These are phyloP conservation scores for Palythoa grandis DNA, from an alignment of 92 coral and sea anemone species.

Conservation along the genomic window DNA sequence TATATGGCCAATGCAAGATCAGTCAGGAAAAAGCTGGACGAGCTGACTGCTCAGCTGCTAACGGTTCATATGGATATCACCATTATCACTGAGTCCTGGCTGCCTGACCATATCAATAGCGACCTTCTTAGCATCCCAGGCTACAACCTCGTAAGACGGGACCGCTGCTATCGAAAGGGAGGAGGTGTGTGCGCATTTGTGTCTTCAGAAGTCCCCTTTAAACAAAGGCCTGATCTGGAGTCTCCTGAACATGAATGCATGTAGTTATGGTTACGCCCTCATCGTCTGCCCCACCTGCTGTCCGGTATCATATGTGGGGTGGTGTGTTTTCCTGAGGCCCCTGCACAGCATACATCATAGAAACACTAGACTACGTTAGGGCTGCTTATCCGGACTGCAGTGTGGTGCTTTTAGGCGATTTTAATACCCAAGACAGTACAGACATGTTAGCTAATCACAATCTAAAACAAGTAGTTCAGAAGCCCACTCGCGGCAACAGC, in stretches of 20 bases:
- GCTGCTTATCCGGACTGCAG: conserved; percentile 49
- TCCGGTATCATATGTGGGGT: conserved; percentile 35
- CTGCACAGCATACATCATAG: conserved; percentile 42
- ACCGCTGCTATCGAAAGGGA: conserved; percentile 30
- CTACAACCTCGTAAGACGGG: conserved; percentile 20
- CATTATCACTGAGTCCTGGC: conserved; percentile 7
- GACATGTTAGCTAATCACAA: conserved; percentile 5
- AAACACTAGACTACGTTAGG: conserved; percentile 40
- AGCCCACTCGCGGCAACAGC: conserved; percentile 2
- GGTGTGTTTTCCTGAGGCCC: conserved; percentile 14
- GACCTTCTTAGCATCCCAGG: conserved; percentile 37
- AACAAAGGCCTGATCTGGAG: conserved; percentile 28
- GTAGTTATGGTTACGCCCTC: conserved; percentile 58
- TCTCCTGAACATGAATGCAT: conserved; percentile 46
- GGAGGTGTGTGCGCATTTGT: conserved; percentile 47
- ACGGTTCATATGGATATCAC: conserved; percentile 21
- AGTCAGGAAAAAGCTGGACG: conserved; percentile 20
- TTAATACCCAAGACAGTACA: conserved; percentile 47
- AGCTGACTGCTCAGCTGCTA: conserved; percentile 1
- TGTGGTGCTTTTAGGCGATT: conserved; percentile 55
- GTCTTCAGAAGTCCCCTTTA: not conserved
- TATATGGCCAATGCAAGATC: conserved; percentile 29
- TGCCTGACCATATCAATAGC: conserved; percentile 15
- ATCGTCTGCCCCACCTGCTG: conserved; percentile 51
- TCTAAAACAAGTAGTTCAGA: not conserved